A percentile compares a stretch with the other conserved stretches of the same genome.
Conservation (phyloP, 2,888 invertebrate genomes). For the Drosophila acutilabella region DNA sequence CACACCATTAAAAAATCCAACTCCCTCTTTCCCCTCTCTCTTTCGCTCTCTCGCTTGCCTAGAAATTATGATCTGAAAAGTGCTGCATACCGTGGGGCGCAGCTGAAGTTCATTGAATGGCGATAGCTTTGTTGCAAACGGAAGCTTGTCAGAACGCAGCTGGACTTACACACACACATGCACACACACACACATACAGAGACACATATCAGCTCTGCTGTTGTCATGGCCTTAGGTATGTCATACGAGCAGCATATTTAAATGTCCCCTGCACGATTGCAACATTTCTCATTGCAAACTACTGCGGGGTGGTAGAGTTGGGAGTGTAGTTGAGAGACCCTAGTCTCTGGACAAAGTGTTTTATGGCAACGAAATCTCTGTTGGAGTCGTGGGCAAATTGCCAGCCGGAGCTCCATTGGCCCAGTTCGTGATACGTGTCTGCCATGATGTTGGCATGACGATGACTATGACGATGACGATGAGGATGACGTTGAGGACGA, state of each 20-base stretch:
- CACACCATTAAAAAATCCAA: conserved; percentile 12
- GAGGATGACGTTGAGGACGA: conserved; percentile 37
- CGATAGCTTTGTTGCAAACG: conserved; percentile 37
- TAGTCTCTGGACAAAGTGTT: conserved; percentile 56
- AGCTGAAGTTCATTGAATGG: conserved; percentile 69
- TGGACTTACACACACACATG: conserved; percentile 40
- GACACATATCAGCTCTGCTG: neutral
- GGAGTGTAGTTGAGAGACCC: neutral
- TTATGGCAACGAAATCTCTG: conserved; percentile 76
- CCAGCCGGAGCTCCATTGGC: conserved; percentile 62
- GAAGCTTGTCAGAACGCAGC: conserved; percentile 67
- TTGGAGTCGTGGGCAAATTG: conserved; percentile 72
- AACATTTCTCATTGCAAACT: conserved; percentile 72
- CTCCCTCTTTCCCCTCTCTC: too few relatives aligned
- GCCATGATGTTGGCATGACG: conserved; percentile 43
- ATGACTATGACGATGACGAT: conserved; percentile 43
- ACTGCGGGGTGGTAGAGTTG: neutral
- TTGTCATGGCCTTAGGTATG: conserved; percentile 37
- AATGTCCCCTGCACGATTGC: conserved; percentile 75
- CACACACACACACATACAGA: conserved; percentile 5
- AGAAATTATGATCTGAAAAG: conserved; percentile 70
- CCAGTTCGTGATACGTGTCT: conserved; percentile 62
- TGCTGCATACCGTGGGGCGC: conserved; percentile 60
- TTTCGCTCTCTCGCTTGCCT: conserved; percentile 27
- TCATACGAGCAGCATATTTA: conserved; percentile 59